Evolutionary conservation across 2,888 invertebrate genomes (phyloP).

Genomic region (Leptinotarsa tumamoca): DNA sequence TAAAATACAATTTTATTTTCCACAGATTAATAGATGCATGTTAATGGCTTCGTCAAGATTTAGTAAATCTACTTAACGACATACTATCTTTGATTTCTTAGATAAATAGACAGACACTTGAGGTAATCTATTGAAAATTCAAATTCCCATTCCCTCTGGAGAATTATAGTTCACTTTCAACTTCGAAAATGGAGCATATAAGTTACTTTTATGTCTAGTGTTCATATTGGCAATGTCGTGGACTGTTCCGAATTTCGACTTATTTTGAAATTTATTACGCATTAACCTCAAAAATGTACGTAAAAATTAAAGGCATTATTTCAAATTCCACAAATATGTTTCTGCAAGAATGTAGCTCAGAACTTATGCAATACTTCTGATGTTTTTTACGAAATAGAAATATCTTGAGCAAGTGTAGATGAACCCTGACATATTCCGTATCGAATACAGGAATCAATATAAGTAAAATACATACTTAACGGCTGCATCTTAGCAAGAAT

Average conservation of each 20-base stretch:
- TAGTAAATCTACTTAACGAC: too few species aligned
- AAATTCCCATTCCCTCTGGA: neutral
- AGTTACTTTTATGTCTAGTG: neutral
- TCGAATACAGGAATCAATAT: too few species aligned
- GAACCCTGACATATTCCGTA: neutral
- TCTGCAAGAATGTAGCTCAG: neutral
- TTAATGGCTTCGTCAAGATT: too few species aligned
- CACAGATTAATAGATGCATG: too few species aligned
- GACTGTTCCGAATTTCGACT: neutral
- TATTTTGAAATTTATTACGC: neutral
- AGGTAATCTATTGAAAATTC: neutral
- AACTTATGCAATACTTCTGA: neutral
- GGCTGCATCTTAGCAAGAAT: neutral
- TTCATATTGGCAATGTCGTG: neutral
- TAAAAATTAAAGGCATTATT: neutral
- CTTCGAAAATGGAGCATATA: neutral
- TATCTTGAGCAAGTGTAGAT: neutral
- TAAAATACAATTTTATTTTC: too few species aligned
- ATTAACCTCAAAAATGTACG: neutral
- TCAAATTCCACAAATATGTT: neutral
- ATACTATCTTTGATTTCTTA: too few species aligned
- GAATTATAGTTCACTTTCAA: constrained; percentile 3
- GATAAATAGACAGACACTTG: too few species aligned
- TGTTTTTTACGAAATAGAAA: neutral
- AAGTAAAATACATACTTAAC: neutral